phyloP scores from a whole-genome alignment of 2,888 invertebrate genomes.

The Stomorhina lunata region DNA sequence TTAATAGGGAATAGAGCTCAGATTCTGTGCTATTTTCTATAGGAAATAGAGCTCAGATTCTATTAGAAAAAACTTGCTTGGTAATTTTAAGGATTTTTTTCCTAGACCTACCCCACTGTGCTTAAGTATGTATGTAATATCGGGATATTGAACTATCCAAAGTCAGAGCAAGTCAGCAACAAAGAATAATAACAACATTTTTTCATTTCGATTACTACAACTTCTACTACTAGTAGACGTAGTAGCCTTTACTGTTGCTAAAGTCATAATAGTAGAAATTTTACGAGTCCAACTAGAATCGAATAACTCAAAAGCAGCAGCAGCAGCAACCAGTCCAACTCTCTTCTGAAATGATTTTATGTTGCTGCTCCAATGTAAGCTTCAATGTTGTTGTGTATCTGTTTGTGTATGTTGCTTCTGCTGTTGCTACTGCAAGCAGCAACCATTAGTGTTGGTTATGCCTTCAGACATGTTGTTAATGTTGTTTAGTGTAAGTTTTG shows the following conservation, averaged over 20 bases:
- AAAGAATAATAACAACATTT: conserved; percentile 38
- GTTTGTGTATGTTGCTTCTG: neutral
- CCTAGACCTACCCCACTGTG: too few relatives aligned
- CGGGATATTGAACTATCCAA: neutral
- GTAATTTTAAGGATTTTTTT: too few relatives aligned
- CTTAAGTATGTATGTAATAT: too few relatives aligned
- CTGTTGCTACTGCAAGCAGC: conserved; percentile 20
- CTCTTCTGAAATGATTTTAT: conserved; percentile 22
- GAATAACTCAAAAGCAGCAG: too few relatives aligned
- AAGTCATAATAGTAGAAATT: conserved; percentile 1
- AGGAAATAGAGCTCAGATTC: too few relatives aligned
- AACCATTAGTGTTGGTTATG: conserved; percentile 23
- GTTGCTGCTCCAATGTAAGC: too few relatives aligned
- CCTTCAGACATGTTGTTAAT: conserved; percentile 42
- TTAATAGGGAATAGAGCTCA: too few relatives aligned
- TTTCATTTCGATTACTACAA: neutral
- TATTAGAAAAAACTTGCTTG: too few relatives aligned
- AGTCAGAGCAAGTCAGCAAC: conserved; percentile 29
- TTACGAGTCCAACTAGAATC: conserved; percentile 37
- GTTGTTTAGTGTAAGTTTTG: conserved; percentile 61
- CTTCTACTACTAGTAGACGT: neutral
- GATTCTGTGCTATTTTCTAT: too few relatives aligned
- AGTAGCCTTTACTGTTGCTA: neutral
- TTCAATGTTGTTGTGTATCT: neutral
- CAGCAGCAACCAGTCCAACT: too few relatives aligned